Evolutionary conservation across 2,797 vertebrate genomes (phyloP), one percentile per base, ranked within the genome.

Genomic region (Mormyrus proboscirostris): DNA sequence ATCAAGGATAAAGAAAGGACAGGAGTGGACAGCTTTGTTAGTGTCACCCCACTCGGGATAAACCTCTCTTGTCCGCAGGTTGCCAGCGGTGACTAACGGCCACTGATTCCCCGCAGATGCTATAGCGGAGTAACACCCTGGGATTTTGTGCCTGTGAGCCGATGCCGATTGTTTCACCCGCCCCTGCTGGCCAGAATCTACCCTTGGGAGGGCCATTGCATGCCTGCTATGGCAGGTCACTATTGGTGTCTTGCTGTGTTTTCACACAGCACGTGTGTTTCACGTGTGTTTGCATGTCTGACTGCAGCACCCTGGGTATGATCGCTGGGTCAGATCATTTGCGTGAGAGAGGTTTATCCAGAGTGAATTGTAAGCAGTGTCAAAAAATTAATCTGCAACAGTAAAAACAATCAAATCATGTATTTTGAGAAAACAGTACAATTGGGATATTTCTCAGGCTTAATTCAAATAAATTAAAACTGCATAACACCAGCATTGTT

Each of bases 1-100:
- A 93, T 96, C 96, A 95, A 95, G 95, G 94, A 95, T 95, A 96
- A 96, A 97, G 95, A 95, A 95, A 95, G 95, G 96, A 93, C 79
- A 95, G 95, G 94, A 95, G 95, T 93, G 95, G 95, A 95, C 89
- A 94, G 95, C 95, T 94, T 91, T 93, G 94, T 94, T 91, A 95
- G 96, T 94, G 94, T 94, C 93, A 87, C 94, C 95, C 91, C 94
- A 95, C 49, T 95, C 95, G 95, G 96, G 96, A 97, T 96, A 96
- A 96, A 95, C 96, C 96, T 96, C 96, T 88, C 90, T 88, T n/a
- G 44, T 38, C 53, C 12, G 1, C 29, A 44, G 85, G 5, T 10
- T 16, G 8, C 85, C 19, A 33, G 29, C 12, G 12, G 12, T 19
- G 38, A 44, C 29, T 57, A 12, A 22, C 22, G 82, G 82, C 19